phyloP scores from a whole-genome alignment of 2,888 invertebrate genomes.

The Laothoe populi region DNA sequence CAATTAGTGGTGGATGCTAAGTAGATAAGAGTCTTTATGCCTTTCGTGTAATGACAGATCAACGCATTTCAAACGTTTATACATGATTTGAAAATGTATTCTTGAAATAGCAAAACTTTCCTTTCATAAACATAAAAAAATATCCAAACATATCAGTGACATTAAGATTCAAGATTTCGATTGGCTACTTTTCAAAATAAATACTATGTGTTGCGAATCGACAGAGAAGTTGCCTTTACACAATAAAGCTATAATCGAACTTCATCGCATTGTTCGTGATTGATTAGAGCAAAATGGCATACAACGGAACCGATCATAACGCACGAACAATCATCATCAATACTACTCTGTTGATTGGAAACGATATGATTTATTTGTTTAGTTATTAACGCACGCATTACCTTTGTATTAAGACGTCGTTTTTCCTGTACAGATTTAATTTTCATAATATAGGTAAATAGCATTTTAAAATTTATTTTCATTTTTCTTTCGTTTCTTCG shows the following conservation, averaged over 20 bases:
- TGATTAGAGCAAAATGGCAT: slow-evolving; percentile 20
- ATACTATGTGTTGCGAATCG: not conserved
- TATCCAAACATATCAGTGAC: not conserved
- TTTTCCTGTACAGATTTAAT: not conserved
- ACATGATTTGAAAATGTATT: too few relatives aligned
- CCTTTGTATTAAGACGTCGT: not conserved
- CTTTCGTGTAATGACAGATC: too few relatives aligned
- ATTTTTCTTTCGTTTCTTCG: too few relatives aligned
- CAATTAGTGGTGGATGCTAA: too few relatives aligned
- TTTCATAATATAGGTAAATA: too few relatives aligned
- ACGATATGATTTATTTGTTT: slow-evolving; percentile 18
- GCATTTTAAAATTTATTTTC: too few relatives aligned
- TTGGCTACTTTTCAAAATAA: slow-evolving; percentile 2
- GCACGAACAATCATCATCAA: slow-evolving; percentile 41
- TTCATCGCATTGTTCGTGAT: slow-evolving; percentile 18
- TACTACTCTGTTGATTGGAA: slow-evolving; percentile 21
- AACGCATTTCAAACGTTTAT: too few relatives aligned
- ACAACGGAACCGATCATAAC: slow-evolving; percentile 29
- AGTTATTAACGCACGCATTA: slow-evolving; percentile 19
- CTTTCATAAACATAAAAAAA: not conserved
- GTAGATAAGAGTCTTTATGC: too few relatives aligned
- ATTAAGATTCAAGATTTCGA: not conserved
- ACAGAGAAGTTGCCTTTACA: not conserved
- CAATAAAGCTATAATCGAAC: slow-evolving; percentile 4
- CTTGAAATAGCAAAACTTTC: not conserved